A percentile compares a stretch with the other conserved stretches of the same genome.
phyloP scores from a whole-genome alignment of 2,888 invertebrate species.

The Alloscopus bannaensis region DNA sequence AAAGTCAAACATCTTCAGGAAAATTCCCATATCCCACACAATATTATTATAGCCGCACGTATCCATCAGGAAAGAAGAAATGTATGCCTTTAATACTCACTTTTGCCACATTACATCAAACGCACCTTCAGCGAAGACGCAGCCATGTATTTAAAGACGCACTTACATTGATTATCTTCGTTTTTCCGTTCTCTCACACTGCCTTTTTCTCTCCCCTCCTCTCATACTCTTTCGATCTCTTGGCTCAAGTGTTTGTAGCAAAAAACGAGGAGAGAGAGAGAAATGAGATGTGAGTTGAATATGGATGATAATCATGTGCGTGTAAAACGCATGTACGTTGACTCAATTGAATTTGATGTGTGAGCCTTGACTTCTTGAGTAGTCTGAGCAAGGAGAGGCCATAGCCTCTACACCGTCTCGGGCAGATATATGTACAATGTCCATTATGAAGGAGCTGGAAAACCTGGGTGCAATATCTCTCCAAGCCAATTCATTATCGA shows the following conservation, averaged over 20 bases:
- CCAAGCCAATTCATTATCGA: slow-evolving; percentile 51
- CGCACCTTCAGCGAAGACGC: slow-evolving; percentile 8
- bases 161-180: slow-evolving; percentile 39
- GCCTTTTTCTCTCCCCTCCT: not conserved
- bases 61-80: no score
- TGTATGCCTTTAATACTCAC: slow-evolving; percentile 25
- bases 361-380: slow-evolving; percentile 27
- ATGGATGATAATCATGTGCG: slow-evolving; percentile 60
- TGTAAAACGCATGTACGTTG: slow-evolving; percentile 35
- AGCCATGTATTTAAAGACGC: no score
- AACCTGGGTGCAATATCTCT: slow-evolving; percentile 40
- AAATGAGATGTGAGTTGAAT: slow-evolving; percentile 64
- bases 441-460: slow-evolving; percentile 33
- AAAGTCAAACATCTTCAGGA: no score
- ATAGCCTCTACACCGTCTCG: no score
- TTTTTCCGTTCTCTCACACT: slow-evolving; percentile 7
- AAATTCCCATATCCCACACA: no score
- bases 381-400: slow-evolving; percentile 6
- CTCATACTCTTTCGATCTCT: not conserved
- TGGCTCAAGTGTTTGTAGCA: not conserved
- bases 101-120: no score
- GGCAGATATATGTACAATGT: slow-evolving; percentile 8
- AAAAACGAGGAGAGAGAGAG: slow-evolving; percentile 33
- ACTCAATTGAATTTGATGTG: slow-evolving; percentile 60
- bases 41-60: no score